phyloP scores from a whole-genome alignment of 2,797 vertebrate genomes.

The Sciurus carolinensis region DNA sequence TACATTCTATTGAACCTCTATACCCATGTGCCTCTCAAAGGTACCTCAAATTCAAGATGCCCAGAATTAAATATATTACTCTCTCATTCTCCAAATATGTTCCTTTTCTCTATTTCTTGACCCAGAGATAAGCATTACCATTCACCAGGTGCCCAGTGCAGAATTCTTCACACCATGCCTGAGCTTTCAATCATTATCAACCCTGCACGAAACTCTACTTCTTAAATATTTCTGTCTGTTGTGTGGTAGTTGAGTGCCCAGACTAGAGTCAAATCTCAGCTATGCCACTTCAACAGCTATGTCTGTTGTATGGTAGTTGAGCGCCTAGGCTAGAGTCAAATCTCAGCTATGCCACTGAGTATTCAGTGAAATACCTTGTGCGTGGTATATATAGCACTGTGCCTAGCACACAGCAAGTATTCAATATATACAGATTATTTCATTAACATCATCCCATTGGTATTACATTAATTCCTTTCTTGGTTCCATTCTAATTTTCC shows the following conservation, averaged over 20 bases:
- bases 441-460: not conserved
- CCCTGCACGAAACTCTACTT: not conserved
- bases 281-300: not conserved
- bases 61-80: not conserved
- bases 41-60: not conserved
- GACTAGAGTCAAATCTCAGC: not conserved
- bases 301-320: not conserved
- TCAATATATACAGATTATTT: not conserved
- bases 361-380: not conserved
- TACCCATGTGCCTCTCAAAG: slow-evolving; percentile 6
- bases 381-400: not conserved
- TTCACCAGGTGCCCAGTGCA: not conserved
- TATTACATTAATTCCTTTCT: not conserved
- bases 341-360: not conserved
- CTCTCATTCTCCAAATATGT: not conserved
- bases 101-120: not conserved
- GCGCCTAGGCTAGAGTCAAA: not conserved
- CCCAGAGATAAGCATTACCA: not conserved
- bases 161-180: not conserved
- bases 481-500: not conserved
- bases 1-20: not conserved
- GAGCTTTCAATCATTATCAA: not conserved
- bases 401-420: not conserved
- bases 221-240: not conserved
- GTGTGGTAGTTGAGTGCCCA: not conserved